These are phyloP conservation scores for Brachyopa scutellaris DNA, from an alignment of 2,888 invertebrate genomes.

Conservation along the genomic window DNA sequence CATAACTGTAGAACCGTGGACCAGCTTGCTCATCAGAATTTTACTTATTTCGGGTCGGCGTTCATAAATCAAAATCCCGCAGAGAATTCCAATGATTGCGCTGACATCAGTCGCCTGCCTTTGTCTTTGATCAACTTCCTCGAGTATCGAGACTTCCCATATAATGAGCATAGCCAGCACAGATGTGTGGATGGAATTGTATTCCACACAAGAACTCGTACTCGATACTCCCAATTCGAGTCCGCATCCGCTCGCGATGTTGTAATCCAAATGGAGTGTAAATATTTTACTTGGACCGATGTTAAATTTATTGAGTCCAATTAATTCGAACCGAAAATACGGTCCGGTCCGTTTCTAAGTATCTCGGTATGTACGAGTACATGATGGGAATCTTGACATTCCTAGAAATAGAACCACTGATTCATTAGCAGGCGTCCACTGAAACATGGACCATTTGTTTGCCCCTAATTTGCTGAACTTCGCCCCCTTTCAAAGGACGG, in stretches of 20 bases:
- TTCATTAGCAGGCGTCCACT: constrained; percentile 32
- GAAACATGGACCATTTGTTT: constrained; percentile 49
- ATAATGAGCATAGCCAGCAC: not conserved
- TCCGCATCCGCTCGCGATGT: constrained; percentile 22
- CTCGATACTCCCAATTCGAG: not conserved
- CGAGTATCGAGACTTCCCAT: constrained; percentile 2
- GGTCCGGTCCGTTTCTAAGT: not conserved
- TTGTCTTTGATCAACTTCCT: constrained; percentile 53
- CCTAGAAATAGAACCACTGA: constrained; percentile 32
- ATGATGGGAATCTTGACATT: constrained; percentile 43
- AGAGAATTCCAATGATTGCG: constrained; percentile 49
- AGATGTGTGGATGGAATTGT: constrained; percentile 38
- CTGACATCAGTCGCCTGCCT: constrained; percentile 32
- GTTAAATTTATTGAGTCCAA: constrained; percentile 60
- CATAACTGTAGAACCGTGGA: constrained; percentile 1
- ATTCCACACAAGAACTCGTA: not conserved
- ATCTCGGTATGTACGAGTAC: no score
- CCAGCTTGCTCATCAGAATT: constrained; percentile 13
- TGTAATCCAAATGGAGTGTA: constrained; percentile 64
- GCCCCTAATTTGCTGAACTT: constrained; percentile 54
- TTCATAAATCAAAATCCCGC: constrained; percentile 56
- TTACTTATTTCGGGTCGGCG: constrained; percentile 37
- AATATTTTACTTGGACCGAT: constrained; percentile 55
- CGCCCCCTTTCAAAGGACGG: not conserved
- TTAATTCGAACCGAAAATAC: constrained; percentile 36